Base-by-base conservation (phyloP, 1,140 invertebrate genomes). In the Drosophila ananassae region DNA sequence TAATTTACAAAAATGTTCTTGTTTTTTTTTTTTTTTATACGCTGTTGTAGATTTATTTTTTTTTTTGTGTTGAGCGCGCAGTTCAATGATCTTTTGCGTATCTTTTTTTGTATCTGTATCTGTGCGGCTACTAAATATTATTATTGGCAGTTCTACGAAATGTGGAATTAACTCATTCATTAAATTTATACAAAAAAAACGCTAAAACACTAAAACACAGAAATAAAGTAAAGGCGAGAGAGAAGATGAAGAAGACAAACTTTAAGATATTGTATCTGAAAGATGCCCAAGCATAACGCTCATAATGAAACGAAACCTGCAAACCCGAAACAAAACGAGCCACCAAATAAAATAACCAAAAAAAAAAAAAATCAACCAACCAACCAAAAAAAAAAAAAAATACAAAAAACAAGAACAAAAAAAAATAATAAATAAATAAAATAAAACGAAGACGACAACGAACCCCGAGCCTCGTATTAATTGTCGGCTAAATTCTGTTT, bases 401-500 rank as follows among this genome's bases (percentile, higher is more conserved):
- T 8, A 44, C 5, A 3, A 48, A 54, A 53, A 24, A 41, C 6
- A 57, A 37, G 24, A 67, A 67, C 25, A 39, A 74, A 41, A 44
- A 55, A 25, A 32, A 39, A 75, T 37, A 51, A 51, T 24, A 76
- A 76, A 39, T 68, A 69, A 69, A 69, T 56, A 69, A 67, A 56
- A 55, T 55, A 69, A 68, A 46, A 62, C 25, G 12, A 21, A 37
- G 21, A 48, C 39, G 48, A 48, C 50, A 48, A 50, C 59, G 41
- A 75, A 69, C 61, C 67, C 74, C 76, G 25, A 73, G 66, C 73
- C 61, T 73, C 55, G 74, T 87, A 82, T 85, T 89, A 87, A 87
- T 82, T 87, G 83, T 82, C 82, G 82, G 82, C 83, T 85, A 81
- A 85, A 85, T 75, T 85, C 44, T 85, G 66, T 85, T 85, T 87